Conservation (phyloP, 2,888 invertebrate species). For the Latrodectus elegans region DNA sequence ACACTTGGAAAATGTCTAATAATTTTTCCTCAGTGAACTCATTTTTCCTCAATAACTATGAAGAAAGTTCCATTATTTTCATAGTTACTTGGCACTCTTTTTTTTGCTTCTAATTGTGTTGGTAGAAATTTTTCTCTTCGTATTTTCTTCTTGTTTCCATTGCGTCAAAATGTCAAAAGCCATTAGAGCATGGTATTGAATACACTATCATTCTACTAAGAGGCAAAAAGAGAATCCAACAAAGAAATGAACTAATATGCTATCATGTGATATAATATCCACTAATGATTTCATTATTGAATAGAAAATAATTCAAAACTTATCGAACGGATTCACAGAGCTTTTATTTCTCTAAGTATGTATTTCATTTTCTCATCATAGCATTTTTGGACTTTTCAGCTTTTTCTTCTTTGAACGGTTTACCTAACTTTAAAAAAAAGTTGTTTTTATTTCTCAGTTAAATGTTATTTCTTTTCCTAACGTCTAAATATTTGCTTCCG, state of each 20-base stretch:
- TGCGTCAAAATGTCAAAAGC: slow-evolving; percentile 25
- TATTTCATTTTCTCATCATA: not conserved
- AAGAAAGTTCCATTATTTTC: too few species aligned
- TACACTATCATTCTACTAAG: slow-evolving; percentile 2
- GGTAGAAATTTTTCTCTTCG: too few species aligned
- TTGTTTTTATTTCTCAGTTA: slow-evolving; percentile 38
- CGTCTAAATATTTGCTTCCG: slow-evolving; percentile 37
- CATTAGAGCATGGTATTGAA: slow-evolving; percentile 41
- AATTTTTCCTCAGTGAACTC: too few species aligned
- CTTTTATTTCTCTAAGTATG: not conserved
- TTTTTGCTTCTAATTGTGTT: too few species aligned
- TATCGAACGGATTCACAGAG: not conserved
- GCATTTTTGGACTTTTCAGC: not conserved
- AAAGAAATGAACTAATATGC: slow-evolving; percentile 7
- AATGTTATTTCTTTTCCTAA: slow-evolving; percentile 29
- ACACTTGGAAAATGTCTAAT: too few species aligned
- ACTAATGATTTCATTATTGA: slow-evolving; percentile 16
- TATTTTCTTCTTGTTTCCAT: not conserved
- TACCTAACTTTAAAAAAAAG: slow-evolving; percentile 24
- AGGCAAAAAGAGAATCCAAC: slow-evolving; percentile 26
- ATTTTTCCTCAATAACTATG: too few species aligned
- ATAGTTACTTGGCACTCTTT: too few species aligned
- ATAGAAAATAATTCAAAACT: slow-evolving; percentile 7
- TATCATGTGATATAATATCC: slow-evolving; percentile 19
- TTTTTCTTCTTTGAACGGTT: slow-evolving; percentile 1